Evolutionary conservation across 1,140 invertebrate genomes (phyloP).

Genomic region (Drosophila ironensis): DNA sequence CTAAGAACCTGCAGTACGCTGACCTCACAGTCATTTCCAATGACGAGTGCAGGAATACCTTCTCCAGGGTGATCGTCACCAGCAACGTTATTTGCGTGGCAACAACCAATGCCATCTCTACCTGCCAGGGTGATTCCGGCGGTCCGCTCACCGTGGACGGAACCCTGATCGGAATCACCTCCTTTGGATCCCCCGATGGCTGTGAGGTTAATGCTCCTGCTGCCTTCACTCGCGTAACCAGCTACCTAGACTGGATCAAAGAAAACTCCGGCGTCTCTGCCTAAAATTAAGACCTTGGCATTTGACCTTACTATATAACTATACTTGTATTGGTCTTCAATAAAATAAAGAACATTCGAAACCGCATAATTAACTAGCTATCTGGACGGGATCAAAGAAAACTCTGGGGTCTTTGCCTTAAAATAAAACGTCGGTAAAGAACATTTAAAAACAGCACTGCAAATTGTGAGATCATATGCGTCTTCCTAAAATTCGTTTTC

Average conservation of each 20-base stretch:
- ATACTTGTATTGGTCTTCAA: neutral
- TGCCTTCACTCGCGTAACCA: slow-evolving; percentile 83
- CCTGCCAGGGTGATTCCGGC: slow-evolving; percentile 43
- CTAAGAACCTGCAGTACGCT: slow-evolving; percentile 17
- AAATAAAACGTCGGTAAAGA: too few species aligned
- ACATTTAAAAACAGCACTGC: too few species aligned
- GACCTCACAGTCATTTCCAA: slow-evolving; percentile 12
- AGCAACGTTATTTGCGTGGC: slow-evolving; percentile 29
- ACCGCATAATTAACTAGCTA: too few species aligned
- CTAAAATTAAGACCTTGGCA: neutral
- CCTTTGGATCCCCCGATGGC: slow-evolving; percentile 61
- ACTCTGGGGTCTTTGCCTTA: too few species aligned
- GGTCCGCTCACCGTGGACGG: slow-evolving; percentile 35
- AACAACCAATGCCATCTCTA: slow-evolving; percentile 20
- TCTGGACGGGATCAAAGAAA: too few species aligned
- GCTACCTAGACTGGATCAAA: slow-evolving; percentile 83
- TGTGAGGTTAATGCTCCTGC: slow-evolving; percentile 68
- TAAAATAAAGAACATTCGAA: neutral
- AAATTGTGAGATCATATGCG: too few species aligned
- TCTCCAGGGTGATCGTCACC: slow-evolving; percentile 10
- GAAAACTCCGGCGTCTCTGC: slow-evolving; percentile 24
- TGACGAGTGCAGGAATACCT: slow-evolving; percentile 14
- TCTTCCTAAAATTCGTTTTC: too few species aligned
- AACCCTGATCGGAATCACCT: slow-evolving; percentile 76
- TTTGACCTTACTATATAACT: neutral